Conservation (phyloP, 2,797 vertebrate species). For the Meda fulgida region DNA sequence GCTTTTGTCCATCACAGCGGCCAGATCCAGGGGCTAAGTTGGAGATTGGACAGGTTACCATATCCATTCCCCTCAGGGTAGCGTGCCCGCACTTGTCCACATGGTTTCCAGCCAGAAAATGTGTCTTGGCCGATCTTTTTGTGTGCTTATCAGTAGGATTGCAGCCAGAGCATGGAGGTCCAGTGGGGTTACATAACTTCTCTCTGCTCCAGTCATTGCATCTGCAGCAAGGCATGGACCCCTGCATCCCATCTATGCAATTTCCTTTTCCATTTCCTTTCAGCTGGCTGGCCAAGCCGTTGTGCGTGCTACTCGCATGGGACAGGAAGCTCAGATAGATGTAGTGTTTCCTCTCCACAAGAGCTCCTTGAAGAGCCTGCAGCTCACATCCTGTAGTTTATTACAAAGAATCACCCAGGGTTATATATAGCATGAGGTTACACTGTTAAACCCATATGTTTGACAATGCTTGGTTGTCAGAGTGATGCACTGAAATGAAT, state of each 20-base stretch:
- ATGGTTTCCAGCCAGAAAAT: constrained; percentile 47
- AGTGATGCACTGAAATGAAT: background rate
- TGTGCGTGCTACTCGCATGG: constrained; percentile 9
- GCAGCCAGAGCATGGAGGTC: constrained; percentile 42
- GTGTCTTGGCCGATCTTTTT: constrained; percentile 7
- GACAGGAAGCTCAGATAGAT: constrained; percentile 53
- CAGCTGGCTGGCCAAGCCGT: constrained; percentile 10
- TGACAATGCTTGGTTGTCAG: no score
- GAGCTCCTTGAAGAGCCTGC: constrained; percentile 9
- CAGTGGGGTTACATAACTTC: constrained; percentile 44
- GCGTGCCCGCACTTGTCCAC: constrained; percentile 33
- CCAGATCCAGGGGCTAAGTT: constrained; percentile 49
- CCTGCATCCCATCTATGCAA: constrained; percentile 49
- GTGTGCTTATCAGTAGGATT: constrained; percentile 41
- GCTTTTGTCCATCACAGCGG: constrained; percentile 45
- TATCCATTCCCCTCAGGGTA: constrained; percentile 38
- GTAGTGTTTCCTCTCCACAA: constrained; percentile 56
- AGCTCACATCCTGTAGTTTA: constrained; percentile 52
- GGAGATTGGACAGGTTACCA: constrained; percentile 48
- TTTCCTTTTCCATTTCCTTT: constrained; percentile 61
- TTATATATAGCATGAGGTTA: constrained; percentile 39
- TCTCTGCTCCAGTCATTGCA: constrained; percentile 27
- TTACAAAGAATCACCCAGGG: constrained; percentile 31
- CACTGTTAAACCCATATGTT: background rate
- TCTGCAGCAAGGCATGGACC: constrained; percentile 42